Base-by-base conservation (phyloP, 2,113 vertebrate genomes). In the Sander lucioperca region DNA sequence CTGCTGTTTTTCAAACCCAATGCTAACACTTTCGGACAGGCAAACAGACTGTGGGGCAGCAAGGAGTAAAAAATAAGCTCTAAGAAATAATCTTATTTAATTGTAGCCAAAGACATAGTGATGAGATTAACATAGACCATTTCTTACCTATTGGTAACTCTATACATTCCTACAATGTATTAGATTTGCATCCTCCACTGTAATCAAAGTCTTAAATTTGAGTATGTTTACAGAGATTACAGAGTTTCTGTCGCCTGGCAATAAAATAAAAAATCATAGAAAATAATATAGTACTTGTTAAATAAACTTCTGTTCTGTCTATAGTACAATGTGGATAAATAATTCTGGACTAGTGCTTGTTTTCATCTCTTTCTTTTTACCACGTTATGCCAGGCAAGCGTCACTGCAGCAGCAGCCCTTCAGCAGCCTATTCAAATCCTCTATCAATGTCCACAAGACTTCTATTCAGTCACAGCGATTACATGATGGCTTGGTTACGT, bases 1-100 rank as follows among this genome's bases (percentile, higher is more conserved):
- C 80, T 91, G 91, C 76, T 79, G 33, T 73, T 84, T 82, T 78
- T 74, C 57, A 63, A 30, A 51, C 33, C 10, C 1, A 14, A 73
- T 61, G 23, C 66, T 36, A 48, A 64, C 45, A 54, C 10, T 33
- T 71, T 64, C 33, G n/a, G 21, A 53, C 39, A 43, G 58, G 10
- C 56, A 50, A 51, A 66, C 39, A 9, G 36, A 70, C 56, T 43
- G 73, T 11, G 15, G 21, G 25, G 45, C 51, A 54, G 33, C 6
- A 50, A 43, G 57, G 27, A 53, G 25, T 51, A 59, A 65, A 10
- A 48, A 53, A 79, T 43, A 61, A 13, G 14, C n/a, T 59, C 27
- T 43, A 1, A 61, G 39, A 27, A 66, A 54, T 36, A 39, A 30
- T 73, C 10, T 5, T 12, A 53, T 69, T 74, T 50, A 63, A 75